Evolutionary conservation across 2,797 vertebrate genomes (phyloP).

Genomic region (Gorsachius magnificus): DNA sequence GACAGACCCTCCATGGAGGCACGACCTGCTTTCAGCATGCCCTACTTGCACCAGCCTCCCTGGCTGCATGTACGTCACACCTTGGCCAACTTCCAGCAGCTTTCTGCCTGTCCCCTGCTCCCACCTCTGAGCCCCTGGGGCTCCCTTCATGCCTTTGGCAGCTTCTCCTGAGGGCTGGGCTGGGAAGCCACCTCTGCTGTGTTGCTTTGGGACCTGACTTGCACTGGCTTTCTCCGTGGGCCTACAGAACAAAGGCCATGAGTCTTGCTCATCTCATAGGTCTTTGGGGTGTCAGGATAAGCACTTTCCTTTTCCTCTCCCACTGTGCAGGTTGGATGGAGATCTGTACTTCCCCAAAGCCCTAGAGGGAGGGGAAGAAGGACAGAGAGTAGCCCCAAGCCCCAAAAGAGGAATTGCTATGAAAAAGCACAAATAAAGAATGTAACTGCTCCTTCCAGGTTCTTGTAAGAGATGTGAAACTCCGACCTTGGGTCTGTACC

Average conservation of each 20-base stretch:
- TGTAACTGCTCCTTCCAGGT: neutral
- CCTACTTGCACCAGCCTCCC: neutral
- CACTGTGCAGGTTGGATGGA: neutral
- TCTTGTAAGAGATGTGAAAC: neutral
- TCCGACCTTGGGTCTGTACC: neutral
- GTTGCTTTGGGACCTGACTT: neutral
- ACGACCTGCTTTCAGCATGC: fast-evolving
- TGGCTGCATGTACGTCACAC: fast-evolving
- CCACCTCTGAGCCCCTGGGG: neutral
- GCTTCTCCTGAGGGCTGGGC: neutral
- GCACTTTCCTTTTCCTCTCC: neutral
- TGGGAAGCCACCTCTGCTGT: neutral
- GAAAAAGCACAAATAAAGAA: neutral
- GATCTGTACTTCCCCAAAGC: neutral
- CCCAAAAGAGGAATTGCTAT: neutral
- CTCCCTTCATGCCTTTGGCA: neutral
- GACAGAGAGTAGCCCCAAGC: neutral
- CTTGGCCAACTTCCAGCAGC: neutral
- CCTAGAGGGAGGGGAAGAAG: neutral
- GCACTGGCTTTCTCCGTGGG: neutral
- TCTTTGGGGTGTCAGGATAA: neutral
- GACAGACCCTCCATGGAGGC: neutral
- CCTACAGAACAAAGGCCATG: neutral
- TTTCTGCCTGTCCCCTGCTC: neutral
- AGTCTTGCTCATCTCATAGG: neutral